phyloP scores from a whole-genome alignment of 2,888 invertebrate genomes.

The Cataglyphis cursor region DNA sequence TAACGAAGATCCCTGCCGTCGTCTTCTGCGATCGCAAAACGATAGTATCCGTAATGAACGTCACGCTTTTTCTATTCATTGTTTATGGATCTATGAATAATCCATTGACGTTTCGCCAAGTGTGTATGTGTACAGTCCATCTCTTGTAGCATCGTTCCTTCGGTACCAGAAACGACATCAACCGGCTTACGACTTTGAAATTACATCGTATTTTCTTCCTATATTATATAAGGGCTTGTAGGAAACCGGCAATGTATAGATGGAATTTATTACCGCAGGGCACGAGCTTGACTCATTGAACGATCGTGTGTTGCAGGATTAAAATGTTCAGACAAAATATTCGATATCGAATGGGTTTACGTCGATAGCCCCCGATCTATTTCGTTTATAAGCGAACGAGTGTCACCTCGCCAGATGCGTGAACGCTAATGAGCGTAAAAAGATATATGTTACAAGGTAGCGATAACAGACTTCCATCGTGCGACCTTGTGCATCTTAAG shows the following conservation, averaged over 20 bases:
- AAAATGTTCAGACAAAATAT: constrained; percentile 25
- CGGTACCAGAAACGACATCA: not conserved
- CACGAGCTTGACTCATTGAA: constrained; percentile 45
- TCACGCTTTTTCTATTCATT: not conserved
- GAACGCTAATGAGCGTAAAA: constrained; percentile 65
- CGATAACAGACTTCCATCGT: constrained; percentile 66
- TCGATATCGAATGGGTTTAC: constrained; percentile 25
- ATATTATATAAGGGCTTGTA: constrained; percentile 50
- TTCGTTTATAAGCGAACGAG: constrained; percentile 50
- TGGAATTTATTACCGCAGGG: constrained; percentile 52
- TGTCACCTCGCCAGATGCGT: constrained; percentile 55
- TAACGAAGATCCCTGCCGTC: constrained; percentile 15
- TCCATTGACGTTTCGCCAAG: constrained; percentile 30
- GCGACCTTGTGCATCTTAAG: constrained; percentile 62
- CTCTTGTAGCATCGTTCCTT: not conserved
- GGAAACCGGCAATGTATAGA: constrained; percentile 44
- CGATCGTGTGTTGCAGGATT: constrained; percentile 23
- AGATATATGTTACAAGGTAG: constrained; percentile 75
- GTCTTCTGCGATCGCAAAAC: constrained; percentile 18
- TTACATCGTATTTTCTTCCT: constrained; percentile 6
- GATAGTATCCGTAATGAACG: constrained; percentile 23
- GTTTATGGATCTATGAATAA: constrained; percentile 37
- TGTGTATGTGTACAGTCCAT: not conserved
- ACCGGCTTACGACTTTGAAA: not conserved
- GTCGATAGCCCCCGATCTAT: constrained; percentile 43